Evolutionary conservation across 2,797 vertebrate genomes (phyloP).

Genomic region (Chelonia mydas): DNA sequence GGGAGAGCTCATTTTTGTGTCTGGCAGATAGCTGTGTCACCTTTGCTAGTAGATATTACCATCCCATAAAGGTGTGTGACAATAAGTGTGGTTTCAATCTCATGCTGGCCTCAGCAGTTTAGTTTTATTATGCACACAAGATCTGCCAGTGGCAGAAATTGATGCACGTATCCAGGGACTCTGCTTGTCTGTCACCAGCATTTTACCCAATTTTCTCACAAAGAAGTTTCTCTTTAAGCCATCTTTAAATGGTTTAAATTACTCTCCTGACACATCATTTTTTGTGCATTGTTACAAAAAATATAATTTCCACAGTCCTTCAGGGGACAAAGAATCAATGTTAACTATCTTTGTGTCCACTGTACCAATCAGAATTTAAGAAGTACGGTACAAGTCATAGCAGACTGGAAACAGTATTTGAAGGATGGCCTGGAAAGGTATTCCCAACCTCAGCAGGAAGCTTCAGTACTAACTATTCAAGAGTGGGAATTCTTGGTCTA

Average conservation of each 20-base stretch:
- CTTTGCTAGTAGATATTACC: constrained; percentile 74
- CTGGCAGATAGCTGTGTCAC: constrained; percentile 71
- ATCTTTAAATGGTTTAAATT: constrained; percentile 76
- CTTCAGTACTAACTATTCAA: not conserved
- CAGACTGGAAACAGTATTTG: not conserved
- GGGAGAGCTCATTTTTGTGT: constrained; percentile 77
- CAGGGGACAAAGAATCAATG: constrained; percentile 11
- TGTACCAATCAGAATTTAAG: constrained; percentile 15
- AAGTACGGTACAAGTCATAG: not conserved
- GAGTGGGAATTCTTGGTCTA: not conserved
- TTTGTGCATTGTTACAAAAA: constrained; percentile 52
- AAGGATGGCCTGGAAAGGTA: not conserved
- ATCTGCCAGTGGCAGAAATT: constrained; percentile 73
- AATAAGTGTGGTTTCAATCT: constrained; percentile 54
- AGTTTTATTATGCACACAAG: constrained; percentile 60
- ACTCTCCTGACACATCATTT: constrained; percentile 73
- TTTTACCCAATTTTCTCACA: constrained; percentile 78
- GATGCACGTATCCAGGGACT: constrained; percentile 72
- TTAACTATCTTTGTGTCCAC: not conserved
- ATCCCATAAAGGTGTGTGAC: constrained; percentile 66
- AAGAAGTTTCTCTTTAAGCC: constrained; percentile 78
- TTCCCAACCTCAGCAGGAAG: not conserved
- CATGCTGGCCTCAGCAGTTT: constrained; percentile 80
- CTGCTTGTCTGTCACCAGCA: constrained; percentile 65
- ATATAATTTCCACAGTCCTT: constrained; percentile 26